Evolutionary conservation across 2,113 vertebrate genomes (phyloP).

Genomic region (Paracanthobrama guichenoti): DNA sequence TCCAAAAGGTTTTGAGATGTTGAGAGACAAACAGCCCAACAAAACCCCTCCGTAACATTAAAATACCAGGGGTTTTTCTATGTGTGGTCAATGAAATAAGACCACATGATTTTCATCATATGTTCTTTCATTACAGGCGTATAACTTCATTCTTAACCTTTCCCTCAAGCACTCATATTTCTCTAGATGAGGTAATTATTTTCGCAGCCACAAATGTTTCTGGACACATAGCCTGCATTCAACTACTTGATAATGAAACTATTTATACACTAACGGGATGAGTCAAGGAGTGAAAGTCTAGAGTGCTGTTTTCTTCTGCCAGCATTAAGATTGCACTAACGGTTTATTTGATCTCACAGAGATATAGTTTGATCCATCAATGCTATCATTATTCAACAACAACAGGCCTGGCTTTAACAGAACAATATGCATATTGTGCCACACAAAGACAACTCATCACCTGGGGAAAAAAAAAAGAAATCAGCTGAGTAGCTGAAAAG

Average conservation of each 20-base stretch:
- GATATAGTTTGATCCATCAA: constrained; percentile 17
- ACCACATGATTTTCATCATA: background rate
- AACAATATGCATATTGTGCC: constrained; percentile 20
- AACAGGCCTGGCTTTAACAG: background rate
- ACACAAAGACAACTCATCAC: background rate
- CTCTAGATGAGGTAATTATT: constrained; percentile 28
- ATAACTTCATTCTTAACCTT: constrained; percentile 8
- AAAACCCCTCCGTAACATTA: background rate
- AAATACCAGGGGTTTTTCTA: background rate
- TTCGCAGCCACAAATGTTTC: background rate
- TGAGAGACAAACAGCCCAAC: background rate
- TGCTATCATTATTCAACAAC: constrained; percentile 28
- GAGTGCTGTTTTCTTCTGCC: background rate
- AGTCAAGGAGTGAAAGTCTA: constrained; percentile 18
- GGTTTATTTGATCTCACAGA: constrained; percentile 25
- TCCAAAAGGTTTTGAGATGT: background rate
- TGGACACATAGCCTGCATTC: background rate
- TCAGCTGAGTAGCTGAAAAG: background rate
- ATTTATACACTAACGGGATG: constrained; percentile 25
- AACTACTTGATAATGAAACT: constrained; percentile 16
- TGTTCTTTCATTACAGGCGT: background rate
- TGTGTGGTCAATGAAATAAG: background rate
- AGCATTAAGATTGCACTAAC: background rate
- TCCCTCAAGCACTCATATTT: background rate
- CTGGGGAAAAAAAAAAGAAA: background rate